Evolutionary conservation across 2,113 vertebrate genomes (phyloP), one percentile per base, ranked within the genome.

Genomic region (Lichenostomus cassidix): DNA sequence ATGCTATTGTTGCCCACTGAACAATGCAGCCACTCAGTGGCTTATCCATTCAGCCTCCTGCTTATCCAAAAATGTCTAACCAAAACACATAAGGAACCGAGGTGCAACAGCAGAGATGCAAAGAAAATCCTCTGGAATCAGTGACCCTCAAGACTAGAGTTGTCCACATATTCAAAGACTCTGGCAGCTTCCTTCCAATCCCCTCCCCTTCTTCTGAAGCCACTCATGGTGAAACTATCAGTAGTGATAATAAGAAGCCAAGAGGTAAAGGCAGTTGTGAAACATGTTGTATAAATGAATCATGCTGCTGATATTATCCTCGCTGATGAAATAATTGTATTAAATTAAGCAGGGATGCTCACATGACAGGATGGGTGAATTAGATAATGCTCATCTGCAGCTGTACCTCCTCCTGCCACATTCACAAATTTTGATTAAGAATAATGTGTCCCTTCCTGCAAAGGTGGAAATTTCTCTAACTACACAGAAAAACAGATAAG

Each of bases 271-370:
- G 81, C 90, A 96, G 88, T 97, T 87, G 92, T 94, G 89, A 97
- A 98, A 97, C 92, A 96, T 70, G 92, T 46, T 71, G 89, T 86
- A 97, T 88, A 94, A 92, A 97, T 98, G 98, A 98, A 98, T 97
- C 96, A 98, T 50, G 94, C 97, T 96, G 96, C 97, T 96, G 97
- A 98, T 98, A 96, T 98, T 97, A 97, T 97, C 97, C 94, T 97
- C 96, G 91, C 98, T 96, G 97, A 98, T 97, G 97, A 97, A 98
- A 98, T 98, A 98, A 98, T 98, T 97, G 77, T 97, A 98, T 98
- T 98, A 98, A 95, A 96, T 95, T 94, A 96, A 97, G 95, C 90
- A 94, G 87, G 78, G 95, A 77, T 96, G 95, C 96, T 97, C 98
- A 98, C 96, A 94, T 96, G 97, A 97, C 97, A 97, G 97, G 97